Base-by-base conservation (phyloP, 2,888 invertebrate species). In the Podotricha telesiphe region DNA sequence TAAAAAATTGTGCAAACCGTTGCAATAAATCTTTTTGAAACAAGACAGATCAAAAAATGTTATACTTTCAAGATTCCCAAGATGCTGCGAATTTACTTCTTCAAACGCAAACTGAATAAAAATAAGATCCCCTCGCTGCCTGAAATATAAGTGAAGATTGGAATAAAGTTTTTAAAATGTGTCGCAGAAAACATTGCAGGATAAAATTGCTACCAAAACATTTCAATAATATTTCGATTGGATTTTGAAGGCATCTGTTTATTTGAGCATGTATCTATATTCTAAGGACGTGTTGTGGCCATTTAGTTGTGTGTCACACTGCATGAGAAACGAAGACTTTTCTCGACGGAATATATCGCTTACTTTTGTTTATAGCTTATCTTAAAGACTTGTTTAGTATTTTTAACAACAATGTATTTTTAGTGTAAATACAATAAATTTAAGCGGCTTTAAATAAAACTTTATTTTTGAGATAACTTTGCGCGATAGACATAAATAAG, bases 61-160 rank as follows among this genome's bases (percentile, higher is more conserved):
- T 70, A 68, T 59, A 64, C 72, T 68, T 64, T 67, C 47, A 42
- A 47, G 61, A 72, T 56, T 63, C 69, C 69, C 65, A 50, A 61
- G 66, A 68, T 67, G 64, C 59, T 53, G 45, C 13, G 51, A 70
- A 64, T 70, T 69, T 71, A 71, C 68, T 70, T 67, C 71, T 64
- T 68, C 55, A 61, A 79, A 73, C 76, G 72, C 74, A 78, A 81
- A 80, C 78, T 77, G 76, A 80, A 79, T 73, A 74, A 76, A 74
- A 72, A 58, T 74, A 66, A 71, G 67, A 75, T 76, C 79, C 78
- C 81, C 78, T 80, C 76, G 69, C 75, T 76, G 70, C 76, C 78
- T 80, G 77, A 83, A 83, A 83, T 83, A 83, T 80, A 80, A 78
- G 77, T 73, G 73, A 37, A 67, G 65, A 71, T 71, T 73, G 72